These are phyloP conservation scores for Subacronicta megacephala DNA, from an alignment of 2,888 invertebrate genomes.

Conservation along the genomic window DNA sequence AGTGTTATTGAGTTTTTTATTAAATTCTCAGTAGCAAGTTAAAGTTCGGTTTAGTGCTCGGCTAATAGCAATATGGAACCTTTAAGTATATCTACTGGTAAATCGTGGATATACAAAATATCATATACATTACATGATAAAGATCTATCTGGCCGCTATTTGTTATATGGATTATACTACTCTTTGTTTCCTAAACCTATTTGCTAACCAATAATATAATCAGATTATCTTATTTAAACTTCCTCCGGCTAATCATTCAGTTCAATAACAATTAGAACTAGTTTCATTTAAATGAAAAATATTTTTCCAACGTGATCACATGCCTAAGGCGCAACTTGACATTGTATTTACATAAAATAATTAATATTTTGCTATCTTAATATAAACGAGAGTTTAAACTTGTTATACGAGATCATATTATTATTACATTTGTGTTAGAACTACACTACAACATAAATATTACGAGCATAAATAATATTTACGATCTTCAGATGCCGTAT, in stretches of 20 bases:
- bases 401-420: constrained; percentile 48
- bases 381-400: constrained; percentile 40
- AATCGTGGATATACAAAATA: too few relatives aligned
- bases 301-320: constrained; percentile 27
- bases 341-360: constrained; percentile 56
- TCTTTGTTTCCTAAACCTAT: too few relatives aligned
- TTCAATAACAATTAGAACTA: constrained; percentile 15
- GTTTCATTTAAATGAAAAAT: constrained; percentile 31
- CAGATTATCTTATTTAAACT: not conserved
- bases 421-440: constrained; percentile 43
- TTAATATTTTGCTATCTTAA: constrained; percentile 42
- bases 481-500: constrained; percentile 59
- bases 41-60: too few relatives aligned
- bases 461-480: constrained; percentile 62
- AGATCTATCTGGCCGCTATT: too few relatives aligned
- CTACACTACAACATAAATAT: constrained; percentile 45
- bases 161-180: too few relatives aligned
- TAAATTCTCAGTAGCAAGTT: too few relatives aligned
- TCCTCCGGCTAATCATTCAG: constrained; percentile 12
- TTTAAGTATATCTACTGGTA: too few relatives aligned
- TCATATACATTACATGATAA: too few relatives aligned
- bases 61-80: too few relatives aligned
- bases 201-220: too few relatives aligned
- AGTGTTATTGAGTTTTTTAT: too few relatives aligned
- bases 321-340: constrained; percentile 35